phyloP scores from a whole-genome alignment of 2,113 vertebrate genomes.

The Leucoraja erinaceus region DNA sequence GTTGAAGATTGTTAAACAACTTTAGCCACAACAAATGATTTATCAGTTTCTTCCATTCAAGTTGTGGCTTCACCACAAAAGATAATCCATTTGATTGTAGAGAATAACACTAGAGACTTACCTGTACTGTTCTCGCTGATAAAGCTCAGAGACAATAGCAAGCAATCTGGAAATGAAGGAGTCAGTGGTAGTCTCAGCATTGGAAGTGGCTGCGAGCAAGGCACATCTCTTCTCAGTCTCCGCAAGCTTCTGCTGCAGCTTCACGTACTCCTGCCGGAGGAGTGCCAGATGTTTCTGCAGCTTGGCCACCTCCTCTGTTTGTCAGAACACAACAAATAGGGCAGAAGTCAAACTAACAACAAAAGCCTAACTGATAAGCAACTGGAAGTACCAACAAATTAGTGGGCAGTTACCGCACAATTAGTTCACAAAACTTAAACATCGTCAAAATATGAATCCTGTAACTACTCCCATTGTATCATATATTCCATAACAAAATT shows the following conservation, averaged over 20 bases:
- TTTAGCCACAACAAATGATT: background rate
- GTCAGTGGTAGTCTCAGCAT: conserved; percentile 65
- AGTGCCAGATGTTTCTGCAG: conserved; percentile 95
- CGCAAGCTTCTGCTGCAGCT: conserved; percentile 90
- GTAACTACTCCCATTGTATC: background rate
- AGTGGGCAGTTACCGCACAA: background rate
- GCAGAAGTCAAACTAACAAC: background rate
- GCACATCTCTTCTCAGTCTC: conserved; percentile 85
- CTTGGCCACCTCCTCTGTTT: conserved; percentile 95
- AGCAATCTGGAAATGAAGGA: conserved; percentile 88
- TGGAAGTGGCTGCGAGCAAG: conserved; percentile 73
- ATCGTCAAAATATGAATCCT: background rate
- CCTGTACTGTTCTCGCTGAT: conserved; percentile 93
- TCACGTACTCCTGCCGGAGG: conserved; percentile 95
- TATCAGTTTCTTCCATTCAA: too few relatives aligned
- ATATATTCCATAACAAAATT: background rate
- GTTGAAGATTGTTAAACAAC: background rate
- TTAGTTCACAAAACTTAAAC: background rate
- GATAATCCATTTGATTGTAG: background rate
- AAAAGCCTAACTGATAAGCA: background rate
- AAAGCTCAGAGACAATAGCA: conserved; percentile 79
- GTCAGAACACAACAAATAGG: background rate
- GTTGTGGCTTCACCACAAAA: background rate
- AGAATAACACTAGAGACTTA: conserved; percentile 45
- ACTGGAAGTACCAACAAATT: background rate